Base-by-base conservation (phyloP, 1,140 invertebrate species). In the Drosophila pseudoananassae region DNA sequence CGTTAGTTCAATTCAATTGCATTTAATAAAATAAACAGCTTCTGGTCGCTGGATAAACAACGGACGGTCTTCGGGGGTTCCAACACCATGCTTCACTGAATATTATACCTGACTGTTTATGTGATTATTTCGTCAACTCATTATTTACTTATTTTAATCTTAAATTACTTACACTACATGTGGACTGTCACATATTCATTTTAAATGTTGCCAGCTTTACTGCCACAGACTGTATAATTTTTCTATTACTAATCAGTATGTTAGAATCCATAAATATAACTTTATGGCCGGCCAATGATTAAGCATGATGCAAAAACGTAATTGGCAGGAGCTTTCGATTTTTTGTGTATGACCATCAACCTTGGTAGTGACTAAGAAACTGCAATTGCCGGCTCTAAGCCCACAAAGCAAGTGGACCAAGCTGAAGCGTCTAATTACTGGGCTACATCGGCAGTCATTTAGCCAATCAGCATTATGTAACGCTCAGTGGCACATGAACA, bases 21-120 rank as follows among this genome's bases (percentile, higher is more conserved):
- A 80, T 79, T 76, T 76, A 79, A 79, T 79, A 76, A 79, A 79
- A 75, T 79, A 56, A 60, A 63, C 53, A 68, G 53, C 40, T 55
- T 51, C 59, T 33, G 74, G 49, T 45, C 54, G 61, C 9, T 66
- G 68, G 40, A 61, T 56, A 64, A 72, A 72, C 72, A 63, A 52
- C 60, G 56, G 29, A 52, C 50, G 40, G 51, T 7, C 27, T 12
- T 27, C 20, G n/a, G 40, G 27, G n/a, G n/a, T n/a, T n/a, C 29
- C 58, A 70, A 75, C 75, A 58, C 69, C 79, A 71, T 45, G 17
- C 9, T 17, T 43, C 7, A 17, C 1, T 43, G 4, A 7, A 17
- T 15, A 43, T 5, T 5, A 4, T 4, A n/a, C 3, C 31, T 31
- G 31, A 31, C 2, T 33, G 9, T 33, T 33, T 9, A 4, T 36